These are phyloP conservation scores for Hypotaenidia okinawae DNA, from an alignment of 2,797 vertebrate genomes.

Conservation along the genomic window DNA sequence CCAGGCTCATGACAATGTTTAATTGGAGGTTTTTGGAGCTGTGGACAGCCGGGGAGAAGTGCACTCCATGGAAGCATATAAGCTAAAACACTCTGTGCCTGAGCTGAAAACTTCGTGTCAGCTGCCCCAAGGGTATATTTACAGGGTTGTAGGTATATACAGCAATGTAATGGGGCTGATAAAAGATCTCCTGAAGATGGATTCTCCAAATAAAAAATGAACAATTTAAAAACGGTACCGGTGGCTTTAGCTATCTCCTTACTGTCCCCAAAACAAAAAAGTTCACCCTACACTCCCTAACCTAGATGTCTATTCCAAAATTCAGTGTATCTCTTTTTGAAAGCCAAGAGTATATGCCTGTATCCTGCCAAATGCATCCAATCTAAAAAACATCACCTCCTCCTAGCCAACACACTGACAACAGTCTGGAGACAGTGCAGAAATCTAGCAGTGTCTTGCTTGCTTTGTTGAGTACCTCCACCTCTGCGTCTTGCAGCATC, in stretches of 20 bases:
- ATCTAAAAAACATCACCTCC: neutral
- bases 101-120: neutral
- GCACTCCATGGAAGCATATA: neutral
- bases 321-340: neutral
- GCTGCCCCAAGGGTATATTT: neutral
- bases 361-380: neutral
- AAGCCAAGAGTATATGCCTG: neutral
- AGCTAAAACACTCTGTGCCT: neutral
- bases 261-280: neutral
- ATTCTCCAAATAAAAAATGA: neutral
- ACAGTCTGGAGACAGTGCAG: neutral
- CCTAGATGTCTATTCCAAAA: neutral
- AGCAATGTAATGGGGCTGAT: neutral
- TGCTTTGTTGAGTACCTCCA: neutral
- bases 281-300: neutral
- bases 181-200: neutral
- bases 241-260: neutral
- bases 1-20: neutral
- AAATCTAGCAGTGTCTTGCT: neutral
- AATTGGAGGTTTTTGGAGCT: neutral
- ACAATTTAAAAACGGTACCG: neutral
- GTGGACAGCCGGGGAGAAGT: neutral
- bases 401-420: neutral
- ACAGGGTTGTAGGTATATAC: neutral
- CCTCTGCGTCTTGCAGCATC: neutral